phyloP scores from a whole-genome alignment of 1,140 invertebrate genomes.

The Caenorhabditis latens region DNA sequence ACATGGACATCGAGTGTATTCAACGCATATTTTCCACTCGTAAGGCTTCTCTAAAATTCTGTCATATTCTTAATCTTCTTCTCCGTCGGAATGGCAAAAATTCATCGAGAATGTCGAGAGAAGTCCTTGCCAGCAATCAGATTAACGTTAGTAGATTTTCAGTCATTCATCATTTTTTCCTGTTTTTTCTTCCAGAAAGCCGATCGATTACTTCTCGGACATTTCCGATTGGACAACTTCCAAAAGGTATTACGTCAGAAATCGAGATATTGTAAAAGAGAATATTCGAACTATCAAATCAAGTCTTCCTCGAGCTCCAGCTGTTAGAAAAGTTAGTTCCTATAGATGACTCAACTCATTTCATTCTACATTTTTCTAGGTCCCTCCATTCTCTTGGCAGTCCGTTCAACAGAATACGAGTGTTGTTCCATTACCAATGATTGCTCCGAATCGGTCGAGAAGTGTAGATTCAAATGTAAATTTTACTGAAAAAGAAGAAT shows the following conservation, averaged over 20 bases:
- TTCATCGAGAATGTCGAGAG: slow-evolving; percentile 46
- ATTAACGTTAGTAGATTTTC: slow-evolving; percentile 12
- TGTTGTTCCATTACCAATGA: slow-evolving; percentile 52
- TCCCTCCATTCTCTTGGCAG: slow-evolving; percentile 51
- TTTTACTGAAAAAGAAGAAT: background rate
- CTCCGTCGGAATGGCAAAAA: slow-evolving; percentile 30
- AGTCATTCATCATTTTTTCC: background rate
- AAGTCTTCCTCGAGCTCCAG: slow-evolving; percentile 19
- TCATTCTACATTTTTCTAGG: background rate
- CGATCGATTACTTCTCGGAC: slow-evolving; percentile 26
- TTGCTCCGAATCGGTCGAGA: slow-evolving; percentile 14
- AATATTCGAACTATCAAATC: slow-evolving; percentile 34
- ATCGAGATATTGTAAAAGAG: slow-evolving; percentile 27
- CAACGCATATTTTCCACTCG: background rate
- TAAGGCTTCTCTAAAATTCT: slow-evolving; percentile 52
- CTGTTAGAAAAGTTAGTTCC: background rate
- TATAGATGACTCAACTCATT: background rate
- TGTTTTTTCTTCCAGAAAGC: background rate
- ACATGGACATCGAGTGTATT: slow-evolving; percentile 2
- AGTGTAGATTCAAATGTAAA: slow-evolving; percentile 28
- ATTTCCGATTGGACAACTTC: slow-evolving; percentile 44
- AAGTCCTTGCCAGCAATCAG: slow-evolving; percentile 52
- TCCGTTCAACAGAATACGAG: slow-evolving; percentile 35
- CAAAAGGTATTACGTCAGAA: slow-evolving; percentile 30
- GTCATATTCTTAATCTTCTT: slow-evolving; percentile 6